These are phyloP conservation scores for Resseliella maxima DNA, from an alignment of 2,888 invertebrate genomes.

Conservation along the genomic window DNA sequence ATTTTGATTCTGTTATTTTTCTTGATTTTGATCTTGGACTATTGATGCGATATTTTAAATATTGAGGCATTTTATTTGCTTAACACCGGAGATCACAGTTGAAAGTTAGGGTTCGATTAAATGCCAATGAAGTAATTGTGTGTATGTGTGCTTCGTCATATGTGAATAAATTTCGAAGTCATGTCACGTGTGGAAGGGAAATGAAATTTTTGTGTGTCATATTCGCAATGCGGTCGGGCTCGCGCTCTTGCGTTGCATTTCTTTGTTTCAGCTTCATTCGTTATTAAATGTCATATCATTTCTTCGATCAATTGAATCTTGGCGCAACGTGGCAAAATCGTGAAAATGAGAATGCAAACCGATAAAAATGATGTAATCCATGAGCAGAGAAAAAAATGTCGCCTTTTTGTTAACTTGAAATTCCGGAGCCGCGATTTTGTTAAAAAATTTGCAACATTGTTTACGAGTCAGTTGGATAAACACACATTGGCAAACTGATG, in stretches of 20 bases:
- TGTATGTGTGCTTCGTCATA: slow-evolving; percentile 4
- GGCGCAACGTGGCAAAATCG: not conserved
- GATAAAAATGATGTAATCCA: slow-evolving; percentile 45
- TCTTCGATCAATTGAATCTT: slow-evolving; percentile 41
- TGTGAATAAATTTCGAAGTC: slow-evolving; percentile 30
- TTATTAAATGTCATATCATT: slow-evolving; percentile 42
- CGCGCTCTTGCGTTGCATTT: too few species aligned
- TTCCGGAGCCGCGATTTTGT: not conserved
- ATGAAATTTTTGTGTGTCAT: slow-evolving; percentile 16
- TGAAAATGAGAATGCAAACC: not conserved
- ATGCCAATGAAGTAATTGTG: slow-evolving; percentile 19
- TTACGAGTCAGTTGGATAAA: not conserved
- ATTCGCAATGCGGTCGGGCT: not conserved
- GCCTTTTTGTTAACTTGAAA: not conserved
- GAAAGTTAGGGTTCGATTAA: slow-evolving; percentile 35
- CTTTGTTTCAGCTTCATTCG: not conserved
- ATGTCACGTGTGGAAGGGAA: slow-evolving; percentile 47
- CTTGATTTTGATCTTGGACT: not conserved
- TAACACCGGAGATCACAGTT: slow-evolving; percentile 20
- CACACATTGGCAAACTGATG: not conserved
- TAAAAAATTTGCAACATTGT: not conserved
- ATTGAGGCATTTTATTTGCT: not conserved
- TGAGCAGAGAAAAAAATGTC: not conserved
- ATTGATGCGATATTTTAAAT: slow-evolving; percentile 7
- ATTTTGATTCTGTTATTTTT: too few species aligned